phyloP scores from a whole-genome alignment of 2,888 invertebrate species.

The Hipparchia sbordonii region DNA sequence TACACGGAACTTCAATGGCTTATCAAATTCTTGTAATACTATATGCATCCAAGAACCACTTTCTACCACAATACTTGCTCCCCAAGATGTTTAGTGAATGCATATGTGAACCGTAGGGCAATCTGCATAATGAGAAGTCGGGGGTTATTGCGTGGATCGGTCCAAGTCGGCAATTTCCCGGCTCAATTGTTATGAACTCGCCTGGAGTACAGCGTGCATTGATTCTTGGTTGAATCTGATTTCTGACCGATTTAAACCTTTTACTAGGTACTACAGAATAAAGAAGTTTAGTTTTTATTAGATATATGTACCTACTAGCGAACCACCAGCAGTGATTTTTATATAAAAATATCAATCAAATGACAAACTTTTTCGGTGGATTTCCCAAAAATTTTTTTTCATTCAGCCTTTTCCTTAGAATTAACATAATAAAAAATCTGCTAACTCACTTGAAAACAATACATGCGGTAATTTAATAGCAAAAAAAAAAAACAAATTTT shows the following conservation, averaged over 20 bases:
- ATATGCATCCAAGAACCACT: conserved; percentile 40
- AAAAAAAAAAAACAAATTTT: too few species aligned
- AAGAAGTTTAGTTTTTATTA: background rate
- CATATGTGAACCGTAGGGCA: conserved; percentile 65
- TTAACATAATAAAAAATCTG: too few species aligned
- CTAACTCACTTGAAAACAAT: too few species aligned
- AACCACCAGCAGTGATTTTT: too few species aligned
- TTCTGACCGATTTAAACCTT: conserved; percentile 24
- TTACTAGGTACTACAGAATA: conserved; percentile 6
- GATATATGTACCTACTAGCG: too few species aligned
- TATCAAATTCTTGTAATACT: conserved; percentile 31
- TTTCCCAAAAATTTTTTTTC: too few species aligned
- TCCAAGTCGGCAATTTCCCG: conserved; percentile 72
- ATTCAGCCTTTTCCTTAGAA: too few species aligned
- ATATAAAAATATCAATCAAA: too few species aligned
- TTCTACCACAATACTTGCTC: conserved; percentile 37
- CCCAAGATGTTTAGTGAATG: conserved; percentile 66
- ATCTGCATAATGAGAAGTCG: conserved; percentile 78
- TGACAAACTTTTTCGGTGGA: too few species aligned
- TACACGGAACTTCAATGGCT: conserved; percentile 17
- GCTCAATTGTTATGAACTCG: conserved; percentile 69
- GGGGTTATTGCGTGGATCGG: conserved; percentile 73
- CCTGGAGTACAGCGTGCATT: conserved; percentile 54
- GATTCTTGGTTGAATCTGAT: conserved; percentile 48
- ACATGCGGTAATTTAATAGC: too few species aligned